Conservation (phyloP, 2,113 vertebrate species). For the Centropus unirufus region DNA sequence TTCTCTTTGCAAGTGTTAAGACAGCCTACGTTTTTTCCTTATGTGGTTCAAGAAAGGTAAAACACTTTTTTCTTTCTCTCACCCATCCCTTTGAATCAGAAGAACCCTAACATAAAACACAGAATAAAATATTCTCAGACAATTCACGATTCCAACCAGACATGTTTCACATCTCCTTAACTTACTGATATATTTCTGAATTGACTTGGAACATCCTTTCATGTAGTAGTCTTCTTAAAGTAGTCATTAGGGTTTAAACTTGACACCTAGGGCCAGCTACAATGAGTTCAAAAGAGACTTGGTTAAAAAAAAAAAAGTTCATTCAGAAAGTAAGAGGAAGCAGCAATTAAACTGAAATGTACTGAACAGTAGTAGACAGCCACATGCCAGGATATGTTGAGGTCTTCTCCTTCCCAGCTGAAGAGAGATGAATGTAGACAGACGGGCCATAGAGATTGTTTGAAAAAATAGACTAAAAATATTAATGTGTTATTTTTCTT, state of each 20-base stretch:
- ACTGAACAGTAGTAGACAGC: not conserved
- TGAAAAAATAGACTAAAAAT: not conserved
- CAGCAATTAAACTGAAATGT: constrained; percentile 19
- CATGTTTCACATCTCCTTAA: not conserved
- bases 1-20: not conserved
- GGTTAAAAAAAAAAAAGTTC: constrained; percentile 47
- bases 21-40: not conserved
- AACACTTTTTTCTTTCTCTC: not conserved
- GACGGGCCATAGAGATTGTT: not conserved
- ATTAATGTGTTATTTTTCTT: not conserved
- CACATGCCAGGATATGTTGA: not conserved
- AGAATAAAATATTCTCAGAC: not conserved
- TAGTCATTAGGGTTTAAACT: not conserved
- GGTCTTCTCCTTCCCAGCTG: not conserved
- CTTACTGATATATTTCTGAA: not conserved
- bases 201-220: not conserved
- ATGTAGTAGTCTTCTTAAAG: constrained; percentile 4
- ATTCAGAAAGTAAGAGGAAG: constrained; percentile 39
- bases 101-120: not conserved
- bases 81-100: not conserved
- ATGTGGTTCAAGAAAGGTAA: not conserved
- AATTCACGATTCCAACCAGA: not conserved
- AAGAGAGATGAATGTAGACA: not conserved
- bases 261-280: not conserved
- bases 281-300: constrained; percentile 11